Percentiles rank a stretch among this genome's conserved stretches.
Evolutionary conservation across 2,888 invertebrate genomes (phyloP).

Genomic region (Lordiphosa fenestrarum): DNA sequence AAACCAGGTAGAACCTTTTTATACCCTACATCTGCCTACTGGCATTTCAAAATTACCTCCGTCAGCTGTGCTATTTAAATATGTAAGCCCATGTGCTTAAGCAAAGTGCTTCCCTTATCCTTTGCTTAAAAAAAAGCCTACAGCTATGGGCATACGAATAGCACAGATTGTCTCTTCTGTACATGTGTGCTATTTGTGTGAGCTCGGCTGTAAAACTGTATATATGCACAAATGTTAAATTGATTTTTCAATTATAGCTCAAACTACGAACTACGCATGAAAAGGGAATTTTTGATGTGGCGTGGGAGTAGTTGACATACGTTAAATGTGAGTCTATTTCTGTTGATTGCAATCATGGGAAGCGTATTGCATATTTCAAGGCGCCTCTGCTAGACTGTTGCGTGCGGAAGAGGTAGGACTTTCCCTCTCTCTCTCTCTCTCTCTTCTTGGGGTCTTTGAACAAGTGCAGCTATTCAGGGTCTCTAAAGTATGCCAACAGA

Average conservation of each 20-base stretch:
- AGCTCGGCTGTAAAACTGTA: neutral
- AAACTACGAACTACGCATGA: neutral
- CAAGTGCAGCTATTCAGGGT: conserved; percentile 6
- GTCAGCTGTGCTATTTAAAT: conserved; percentile 41
- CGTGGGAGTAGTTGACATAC: conserved; percentile 14
- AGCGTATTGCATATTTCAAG: conserved; percentile 39
- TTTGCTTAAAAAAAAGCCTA: conserved; percentile 14
- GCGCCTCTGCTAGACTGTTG: conserved; percentile 12
- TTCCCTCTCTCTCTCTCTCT: neutral
- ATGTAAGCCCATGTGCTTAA: conserved; percentile 48
- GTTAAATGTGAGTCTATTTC: conserved; percentile 28
- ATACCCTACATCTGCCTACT: too few relatives aligned
- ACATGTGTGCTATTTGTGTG: neutral
- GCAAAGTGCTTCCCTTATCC: conserved; percentile 23
- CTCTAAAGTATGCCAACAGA: conserved; percentile 31
- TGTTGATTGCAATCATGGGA: conserved; percentile 24
- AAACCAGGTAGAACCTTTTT: too few relatives aligned
- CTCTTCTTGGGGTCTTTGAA: neutral
- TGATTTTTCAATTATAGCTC: conserved; percentile 55
- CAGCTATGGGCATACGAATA: neutral
- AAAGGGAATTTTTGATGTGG: conserved; percentile 17
- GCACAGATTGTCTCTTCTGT: neutral
- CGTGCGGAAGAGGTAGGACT: conserved; percentile 1
- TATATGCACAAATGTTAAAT: conserved; percentile 25
- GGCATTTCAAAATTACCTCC: too few relatives aligned